These are phyloP conservation scores for Mus spicilegus DNA, from an alignment of 2,113 vertebrate genomes.

Conservation along the genomic window DNA sequence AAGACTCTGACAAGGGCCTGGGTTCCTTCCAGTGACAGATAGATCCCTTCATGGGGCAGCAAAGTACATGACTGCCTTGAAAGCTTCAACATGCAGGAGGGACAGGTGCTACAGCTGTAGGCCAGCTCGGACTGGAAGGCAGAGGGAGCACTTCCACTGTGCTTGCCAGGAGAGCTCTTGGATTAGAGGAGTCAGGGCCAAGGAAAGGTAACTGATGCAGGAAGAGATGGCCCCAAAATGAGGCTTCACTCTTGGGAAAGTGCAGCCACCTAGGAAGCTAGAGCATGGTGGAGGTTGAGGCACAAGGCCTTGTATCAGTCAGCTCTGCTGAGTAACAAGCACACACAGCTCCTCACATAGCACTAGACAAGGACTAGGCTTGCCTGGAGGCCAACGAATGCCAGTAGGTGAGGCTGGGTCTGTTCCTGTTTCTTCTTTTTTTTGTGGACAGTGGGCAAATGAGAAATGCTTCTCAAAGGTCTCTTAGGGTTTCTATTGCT, in stretches of 20 bases:
- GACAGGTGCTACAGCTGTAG: neutral
- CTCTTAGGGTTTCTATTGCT: fast-evolving
- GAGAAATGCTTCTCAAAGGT: fast-evolving
- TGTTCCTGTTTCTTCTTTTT: fast-evolving
- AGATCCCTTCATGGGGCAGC: neutral
- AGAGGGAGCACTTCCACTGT: neutral
- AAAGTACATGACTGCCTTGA: too few relatives aligned
- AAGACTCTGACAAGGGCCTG: neutral
- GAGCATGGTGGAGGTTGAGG: neutral
- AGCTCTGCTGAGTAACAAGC: neutral
- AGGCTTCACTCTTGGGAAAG: neutral
- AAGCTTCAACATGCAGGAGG: neutral
- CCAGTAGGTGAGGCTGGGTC: neutral
- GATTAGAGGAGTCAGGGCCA: neutral
- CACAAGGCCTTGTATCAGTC: neutral
- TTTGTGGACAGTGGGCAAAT: fast-evolving
- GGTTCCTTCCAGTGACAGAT: neutral
- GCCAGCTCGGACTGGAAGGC: neutral
- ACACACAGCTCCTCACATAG: neutral
- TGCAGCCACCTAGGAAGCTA: neutral
- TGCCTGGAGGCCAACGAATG: neutral
- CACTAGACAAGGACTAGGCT: neutral
- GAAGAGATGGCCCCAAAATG: neutral
- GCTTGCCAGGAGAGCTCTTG: neutral
- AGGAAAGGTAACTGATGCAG: neutral